Evolutionary conservation across 1,140 invertebrate genomes (phyloP).

Genomic region (Lucilia cuprina): DNA sequence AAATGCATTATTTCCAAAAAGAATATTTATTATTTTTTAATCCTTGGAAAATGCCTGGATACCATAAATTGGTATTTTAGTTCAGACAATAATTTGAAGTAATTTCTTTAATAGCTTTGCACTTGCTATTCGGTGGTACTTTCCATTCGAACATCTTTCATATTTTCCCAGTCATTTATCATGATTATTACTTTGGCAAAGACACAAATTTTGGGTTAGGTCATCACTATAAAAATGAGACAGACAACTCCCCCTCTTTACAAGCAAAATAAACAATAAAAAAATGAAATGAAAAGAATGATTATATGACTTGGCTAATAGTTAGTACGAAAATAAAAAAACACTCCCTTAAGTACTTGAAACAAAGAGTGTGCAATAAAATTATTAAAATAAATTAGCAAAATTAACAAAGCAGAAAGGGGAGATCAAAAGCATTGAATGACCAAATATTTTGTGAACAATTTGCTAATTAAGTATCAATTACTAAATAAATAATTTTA

Average conservation of each 20-base stretch:
- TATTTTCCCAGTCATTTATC: neutral
- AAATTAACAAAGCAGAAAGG: neutral
- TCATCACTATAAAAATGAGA: neutral
- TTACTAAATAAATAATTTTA: neutral
- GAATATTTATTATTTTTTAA: no score
- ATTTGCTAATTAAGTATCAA: conserved; percentile 6
- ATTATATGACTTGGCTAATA: neutral
- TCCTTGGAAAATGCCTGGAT: no score
- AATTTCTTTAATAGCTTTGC: no score
- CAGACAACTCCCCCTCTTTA: neutral
- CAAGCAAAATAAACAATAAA: neutral
- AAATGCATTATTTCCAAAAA: no score
- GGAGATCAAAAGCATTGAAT: neutral
- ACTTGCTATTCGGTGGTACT: no score
- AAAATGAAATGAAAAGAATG: neutral
- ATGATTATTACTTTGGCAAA: neutral
- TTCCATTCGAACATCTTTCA: no score
- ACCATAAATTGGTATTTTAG: no score
- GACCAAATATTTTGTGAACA: neutral
- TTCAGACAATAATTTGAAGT: no score
- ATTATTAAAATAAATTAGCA: neutral
- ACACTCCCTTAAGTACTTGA: neutral
- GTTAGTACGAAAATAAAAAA: neutral
- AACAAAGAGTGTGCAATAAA: no score
- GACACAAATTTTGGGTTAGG: neutral